phyloP scores from a whole-genome alignment of 2,113 vertebrate genomes.

The Taxidea taxus region DNA sequence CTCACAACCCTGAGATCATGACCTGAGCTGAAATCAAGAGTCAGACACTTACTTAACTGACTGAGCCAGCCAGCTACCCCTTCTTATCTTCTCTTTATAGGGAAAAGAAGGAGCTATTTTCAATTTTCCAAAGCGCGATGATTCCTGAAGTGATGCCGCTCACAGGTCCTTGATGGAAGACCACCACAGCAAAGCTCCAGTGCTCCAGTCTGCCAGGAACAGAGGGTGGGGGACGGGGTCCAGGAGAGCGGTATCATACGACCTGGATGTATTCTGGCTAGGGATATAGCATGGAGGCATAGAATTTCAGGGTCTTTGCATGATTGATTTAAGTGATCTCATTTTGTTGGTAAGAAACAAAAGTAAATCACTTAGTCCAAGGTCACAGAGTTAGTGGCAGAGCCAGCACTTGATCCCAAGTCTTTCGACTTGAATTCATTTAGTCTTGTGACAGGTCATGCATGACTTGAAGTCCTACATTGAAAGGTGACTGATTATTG shows the following conservation, averaged over 20 bases:
- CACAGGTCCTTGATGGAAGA: not conserved
- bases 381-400: not conserved
- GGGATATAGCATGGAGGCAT: not conserved
- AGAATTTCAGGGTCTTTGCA: not conserved
- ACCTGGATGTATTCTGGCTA: not conserved
- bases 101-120: not conserved
- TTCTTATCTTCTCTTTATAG: not conserved
- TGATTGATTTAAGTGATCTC: not conserved
- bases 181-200: fast-evolving
- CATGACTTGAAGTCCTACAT: not conserved
- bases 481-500: not conserved
- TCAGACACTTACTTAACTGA: not conserved
- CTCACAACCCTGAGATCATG: not conserved
- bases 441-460: not conserved
- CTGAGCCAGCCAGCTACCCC: not conserved
- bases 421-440: not conserved
- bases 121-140: not conserved
- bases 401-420: not conserved
- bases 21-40: not conserved
- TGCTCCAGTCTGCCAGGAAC: not conserved
- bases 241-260: not conserved
- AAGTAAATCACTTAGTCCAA: not conserved
- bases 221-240: not conserved
- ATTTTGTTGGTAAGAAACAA: constrained; percentile 20
- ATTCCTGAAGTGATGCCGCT: not conserved